A percentile compares a stretch with the other conserved stretches of the same genome.
These are phyloP conservation scores for Murina feae DNA, from an alignment of 2,113 vertebrate genomes.

Conservation along the genomic window DNA sequence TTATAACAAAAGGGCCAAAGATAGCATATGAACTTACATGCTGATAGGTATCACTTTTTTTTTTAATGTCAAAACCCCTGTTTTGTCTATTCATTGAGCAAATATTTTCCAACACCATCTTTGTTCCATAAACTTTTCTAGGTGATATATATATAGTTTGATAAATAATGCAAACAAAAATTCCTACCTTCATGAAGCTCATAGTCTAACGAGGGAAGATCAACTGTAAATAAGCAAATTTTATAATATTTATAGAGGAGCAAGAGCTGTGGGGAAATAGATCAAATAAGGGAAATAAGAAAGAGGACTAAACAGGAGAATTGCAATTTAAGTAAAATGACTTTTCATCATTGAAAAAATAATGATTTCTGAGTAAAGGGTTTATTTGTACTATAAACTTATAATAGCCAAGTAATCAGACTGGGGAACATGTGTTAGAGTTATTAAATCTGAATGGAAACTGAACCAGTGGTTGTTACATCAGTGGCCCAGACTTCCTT, in stretches of 20 bases:
- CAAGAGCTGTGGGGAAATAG: neutral
- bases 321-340: neutral
- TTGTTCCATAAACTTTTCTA: neutral
- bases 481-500: neutral
- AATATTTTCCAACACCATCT: neutral
- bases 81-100: neutral
- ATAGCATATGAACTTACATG: neutral
- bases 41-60: neutral
- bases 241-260: neutral
- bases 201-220: neutral
- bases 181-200: neutral
- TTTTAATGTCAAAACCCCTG: neutral
- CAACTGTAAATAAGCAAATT: neutral
- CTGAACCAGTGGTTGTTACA: neutral
- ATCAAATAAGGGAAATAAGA: neutral
- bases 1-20: neutral
- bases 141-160: neutral
- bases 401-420: neutral
- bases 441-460: neutral
- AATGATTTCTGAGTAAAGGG: neutral
- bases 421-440: neutral
- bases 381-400: slow-evolving; percentile 19
- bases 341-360: neutral
- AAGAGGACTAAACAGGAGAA: neutral
- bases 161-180: neutral